Percentiles rank a stretch among this genome's conserved stretches.
phyloP scores from a whole-genome alignment of 2,888 invertebrate species.

The Hirtodrosophila histrioides region DNA sequence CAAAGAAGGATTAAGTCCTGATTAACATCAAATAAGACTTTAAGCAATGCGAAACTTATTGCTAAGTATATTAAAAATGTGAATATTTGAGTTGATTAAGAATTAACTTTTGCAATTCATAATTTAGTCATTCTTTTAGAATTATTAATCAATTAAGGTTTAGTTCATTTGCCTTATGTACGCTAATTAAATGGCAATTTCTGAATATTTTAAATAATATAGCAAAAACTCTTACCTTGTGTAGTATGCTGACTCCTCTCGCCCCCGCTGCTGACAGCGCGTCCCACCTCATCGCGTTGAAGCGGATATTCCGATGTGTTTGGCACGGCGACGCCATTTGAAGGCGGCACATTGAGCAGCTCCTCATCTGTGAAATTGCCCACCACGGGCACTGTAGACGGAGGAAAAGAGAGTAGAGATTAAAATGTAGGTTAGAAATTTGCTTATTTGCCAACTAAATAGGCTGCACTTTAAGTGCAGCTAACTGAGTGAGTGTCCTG shows the following conservation, averaged over 20 bases:
- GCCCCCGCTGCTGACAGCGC: conserved; percentile 79
- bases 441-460: conserved; percentile 42
- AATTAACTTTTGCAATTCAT: too few relatives aligned
- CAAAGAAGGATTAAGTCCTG: too few relatives aligned
- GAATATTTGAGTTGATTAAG: too few relatives aligned
- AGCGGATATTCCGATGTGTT: conserved; percentile 87
- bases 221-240: conserved; percentile 70
- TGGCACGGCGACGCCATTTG: conserved; percentile 74
- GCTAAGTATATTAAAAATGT: too few relatives aligned
- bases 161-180: too few relatives aligned
- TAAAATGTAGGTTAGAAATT: conserved; percentile 42
- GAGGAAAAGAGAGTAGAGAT: conserved; percentile 8
- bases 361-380: conserved; percentile 88
- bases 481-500: neutral
- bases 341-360: conserved; percentile 81
- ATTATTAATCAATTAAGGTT: too few relatives aligned
- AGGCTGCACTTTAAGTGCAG: conserved; percentile 42
- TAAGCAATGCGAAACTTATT: too few relatives aligned
- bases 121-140: too few relatives aligned
- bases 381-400: conserved; percentile 85
- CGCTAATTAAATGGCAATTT: neutral
- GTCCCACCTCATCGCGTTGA: conserved; percentile 89
- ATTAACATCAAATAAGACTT: too few relatives aligned
- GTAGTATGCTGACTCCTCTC: conserved; percentile 85
- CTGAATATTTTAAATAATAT: neutral